Evolutionary conservation across 2,888 invertebrate genomes (phyloP), one percentile per base, ranked within the genome.

Genomic region (Limnephilus rhombicus): DNA sequence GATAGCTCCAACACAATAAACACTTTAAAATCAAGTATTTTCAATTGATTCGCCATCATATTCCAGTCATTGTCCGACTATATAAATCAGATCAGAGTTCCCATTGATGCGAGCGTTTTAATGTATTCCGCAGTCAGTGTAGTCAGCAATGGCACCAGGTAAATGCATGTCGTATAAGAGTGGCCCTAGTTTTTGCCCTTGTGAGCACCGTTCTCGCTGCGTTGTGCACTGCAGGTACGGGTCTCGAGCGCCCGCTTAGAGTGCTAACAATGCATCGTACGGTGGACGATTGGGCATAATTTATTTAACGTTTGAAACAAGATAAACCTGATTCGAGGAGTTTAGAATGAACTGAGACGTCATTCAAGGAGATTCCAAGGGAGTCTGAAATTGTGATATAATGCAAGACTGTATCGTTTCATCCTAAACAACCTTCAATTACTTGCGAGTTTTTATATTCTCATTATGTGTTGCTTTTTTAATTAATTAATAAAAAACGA

Each of bases 241-340:
- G 12, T 34, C 37, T 34, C 68, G n/a, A 68, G 68, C 24, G 80
- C 68, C 24, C 68, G 31, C 29, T 34, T 34, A 31, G 82, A 89
- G 68, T 34, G 80, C 88, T 89, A 89, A 89, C 88, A 89, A 89
- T 89, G 88, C 68, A 34, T 31, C 41, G 88, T 80, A 24, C 88
- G 80, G 31, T 41, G 87, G 89, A 93, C 92, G 93, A 92, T 93
- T 91, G 90, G 90, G 80, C 86, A 91, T 93, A 92, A 92, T 94
- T 93, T 92, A 93, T 92, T 93, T 93, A 92, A 91, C 92, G 91
- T 93, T 93, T 90, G 87, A 93, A 92, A 93, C 92, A 92, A 93
- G 93, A 91, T 91, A 86, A 94, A 94, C 93, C 94, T 94, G 94
- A 94, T 94, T 94, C 94, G 94, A 93, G 93, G 93, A 93, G 94